Evolutionary conservation across 2,113 vertebrate genomes (phyloP), one percentile per base, ranked within the genome.

Genomic region (Fulmarus glacialis): DNA sequence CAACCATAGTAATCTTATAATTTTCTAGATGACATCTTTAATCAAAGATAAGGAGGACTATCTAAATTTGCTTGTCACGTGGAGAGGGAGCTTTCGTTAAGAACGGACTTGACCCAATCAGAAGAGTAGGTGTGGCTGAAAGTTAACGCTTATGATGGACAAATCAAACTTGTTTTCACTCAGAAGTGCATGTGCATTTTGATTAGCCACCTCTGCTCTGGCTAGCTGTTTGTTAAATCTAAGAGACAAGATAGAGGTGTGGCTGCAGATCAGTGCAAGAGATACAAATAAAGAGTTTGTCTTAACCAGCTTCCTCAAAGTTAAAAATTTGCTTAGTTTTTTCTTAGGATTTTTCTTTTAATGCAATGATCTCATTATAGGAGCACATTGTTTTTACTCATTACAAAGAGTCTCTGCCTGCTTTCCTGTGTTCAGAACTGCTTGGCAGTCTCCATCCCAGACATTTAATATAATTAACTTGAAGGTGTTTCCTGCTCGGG

Each of bases 391-490:
- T 20, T 94, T 96, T 89, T 79, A 40, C 74, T 87, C 43, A 32
- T 82, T 40, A 62, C 9, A n/a, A 26, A 67, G 79, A 79, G 42
- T 55, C 29, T 75, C 34, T 81, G 78, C 71, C 45, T 85, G 62
- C 48, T 94, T 91, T 93, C 32, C 70, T 87, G 29, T 66, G 45
- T 82, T 94, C 62, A 78, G 87, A 87, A 85, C 42, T 47, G 8
- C 87, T 95, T 88, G 89, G 45, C 84, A 83, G 84, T 30, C 87
- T 96, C 55, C 67, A 47, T 92, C 84, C 38, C 74, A 96, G 74
- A 88, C 86, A 78, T 90, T 94, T 83, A 96, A 78, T 86, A 9
- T 96, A 90, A 96, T 96, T 96, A 95, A 89, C 58, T 68, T 80
- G 81, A 87, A 93, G 89, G 78, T 96, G 87, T 96, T 96, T 96